phyloP scores from a whole-genome alignment of 2,797 vertebrate species.

The Oophaga sylvatica region DNA sequence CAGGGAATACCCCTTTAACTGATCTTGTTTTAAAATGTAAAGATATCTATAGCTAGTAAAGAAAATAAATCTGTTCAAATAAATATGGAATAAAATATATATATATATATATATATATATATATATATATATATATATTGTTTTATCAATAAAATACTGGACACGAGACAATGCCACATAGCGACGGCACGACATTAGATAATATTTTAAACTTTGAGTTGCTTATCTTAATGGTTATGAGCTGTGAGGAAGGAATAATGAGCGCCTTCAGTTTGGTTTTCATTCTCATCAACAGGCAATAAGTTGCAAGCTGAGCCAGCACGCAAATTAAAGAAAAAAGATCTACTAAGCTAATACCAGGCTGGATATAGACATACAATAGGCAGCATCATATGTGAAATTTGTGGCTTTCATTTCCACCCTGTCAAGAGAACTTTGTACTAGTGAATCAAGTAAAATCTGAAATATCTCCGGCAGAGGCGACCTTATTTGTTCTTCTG shows the following conservation, averaged over 20 bases:
- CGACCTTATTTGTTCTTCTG: slow-evolving; percentile 23
- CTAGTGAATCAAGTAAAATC: slow-evolving; percentile 52
- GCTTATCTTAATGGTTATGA: slow-evolving; percentile 19
- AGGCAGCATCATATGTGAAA: slow-evolving; percentile 30
- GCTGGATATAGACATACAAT: slow-evolving; percentile 40
- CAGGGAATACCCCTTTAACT: too few relatives aligned
- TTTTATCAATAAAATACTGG: not conserved
- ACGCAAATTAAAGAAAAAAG: slow-evolving; percentile 59
- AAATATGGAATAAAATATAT: not conserved
- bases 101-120: not conserved
- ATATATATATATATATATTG: not conserved
- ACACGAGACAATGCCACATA: not conserved
- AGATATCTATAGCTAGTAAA: not conserved
- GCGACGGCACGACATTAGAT: not conserved
- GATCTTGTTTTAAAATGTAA: not conserved
- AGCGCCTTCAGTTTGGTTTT: slow-evolving; percentile 21
- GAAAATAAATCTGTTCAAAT: not conserved
- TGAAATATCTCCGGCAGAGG: slow-evolving; percentile 39
- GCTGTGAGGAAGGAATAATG: not conserved
- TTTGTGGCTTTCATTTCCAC: slow-evolving; percentile 48
- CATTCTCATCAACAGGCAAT: slow-evolving; percentile 17
- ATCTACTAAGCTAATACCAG: slow-evolving; percentile 35
- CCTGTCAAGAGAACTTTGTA: slow-evolving; percentile 56
- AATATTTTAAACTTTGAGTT: not conserved
- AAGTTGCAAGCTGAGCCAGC: slow-evolving; percentile 44